Evolutionary conservation across 2,113 vertebrate species (phyloP), one percentile per base, ranked within the genome.

Genomic region (Gracilinanus agilis): DNA sequence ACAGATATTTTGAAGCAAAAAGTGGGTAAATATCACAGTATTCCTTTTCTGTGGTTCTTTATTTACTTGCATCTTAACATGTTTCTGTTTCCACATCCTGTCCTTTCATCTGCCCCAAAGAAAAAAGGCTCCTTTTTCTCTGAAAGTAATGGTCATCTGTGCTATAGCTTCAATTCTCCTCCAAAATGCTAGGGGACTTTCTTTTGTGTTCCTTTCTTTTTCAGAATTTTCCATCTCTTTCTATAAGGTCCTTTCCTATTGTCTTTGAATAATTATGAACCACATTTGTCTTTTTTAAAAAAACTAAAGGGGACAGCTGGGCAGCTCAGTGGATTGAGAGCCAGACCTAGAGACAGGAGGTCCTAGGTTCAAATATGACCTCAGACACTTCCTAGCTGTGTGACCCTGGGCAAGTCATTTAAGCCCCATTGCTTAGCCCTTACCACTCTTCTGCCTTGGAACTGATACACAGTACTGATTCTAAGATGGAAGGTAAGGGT

Each of bases 1-100:
- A 40, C 67, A 83, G 61, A 75, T 83, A 83, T 83, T 83, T 83
- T 83, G 67, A 83, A 83, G 67, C 67, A 83, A 83, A 83, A 83
- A 83, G 67, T 83, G 67, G 67, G 67, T 83, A 83, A 83, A 83
- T 83, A 83, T 83, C 13, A 75, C 67, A 75, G 34, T n/a, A n/a
- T 75, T 75, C 67, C 67, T 83, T 83, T 83, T 83, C 67, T 40
- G n/a, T 0, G 23, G 67, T 83, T 0, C 61, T 13, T 40, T 11
- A 40, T 83, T 83, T 40, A 83, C 19, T 83, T 83, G n/a, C 19
- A 83, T 83, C 67, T 83, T n/a, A 83, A 83, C n/a, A 23, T 40
- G 40, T 83, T 83, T 83, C 67, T 83, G n/a, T 83, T 83, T 83
- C 67, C 40, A 40, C 19, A 40, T 83, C 19, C 19, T 40, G n/a